These are phyloP conservation scores for Beris morrisii DNA, from an alignment of 2,888 invertebrate species.

Conservation along the genomic window DNA sequence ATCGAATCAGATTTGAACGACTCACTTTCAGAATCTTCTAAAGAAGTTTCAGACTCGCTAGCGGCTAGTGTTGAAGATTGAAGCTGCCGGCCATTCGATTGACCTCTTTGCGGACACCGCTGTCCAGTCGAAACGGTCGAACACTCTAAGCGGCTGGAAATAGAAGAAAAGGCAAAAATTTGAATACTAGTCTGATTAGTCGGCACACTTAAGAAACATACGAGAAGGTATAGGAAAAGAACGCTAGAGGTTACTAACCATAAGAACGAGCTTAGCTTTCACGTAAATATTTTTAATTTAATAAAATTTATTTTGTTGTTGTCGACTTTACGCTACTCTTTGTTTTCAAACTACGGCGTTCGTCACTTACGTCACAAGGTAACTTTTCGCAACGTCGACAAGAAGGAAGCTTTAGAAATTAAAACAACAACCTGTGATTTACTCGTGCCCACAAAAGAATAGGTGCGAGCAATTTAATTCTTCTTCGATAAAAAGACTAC, in stretches of 20 bases:
- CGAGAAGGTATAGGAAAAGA: not conserved
- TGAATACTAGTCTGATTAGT: not conserved
- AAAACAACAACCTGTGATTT: too few species aligned
- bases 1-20: conserved; percentile 15
- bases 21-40: not conserved
- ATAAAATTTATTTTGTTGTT: too few species aligned
- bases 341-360: too few species aligned
- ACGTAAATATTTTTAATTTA: conserved; percentile 10
- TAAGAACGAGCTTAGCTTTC: conserved; percentile 9
- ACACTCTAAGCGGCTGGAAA: conserved; percentile 22
- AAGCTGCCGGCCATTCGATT: conserved; percentile 9
- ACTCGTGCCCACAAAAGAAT: too few species aligned
- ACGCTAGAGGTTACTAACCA: not conserved
- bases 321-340: too few species aligned
- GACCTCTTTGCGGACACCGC: conserved; percentile 21
- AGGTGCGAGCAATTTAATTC: too few species aligned
- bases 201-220: too few species aligned
- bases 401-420: too few species aligned
- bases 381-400: too few species aligned
- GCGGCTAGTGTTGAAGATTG: conserved; percentile 2
- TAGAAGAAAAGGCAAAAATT: conserved; percentile 27
- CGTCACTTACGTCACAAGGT: too few species aligned
- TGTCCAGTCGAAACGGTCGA: not conserved
- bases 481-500: too few species aligned
- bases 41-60: too few species aligned